phyloP scores from a whole-genome alignment of 1,140 invertebrate genomes.

The Planococcus citri region DNA sequence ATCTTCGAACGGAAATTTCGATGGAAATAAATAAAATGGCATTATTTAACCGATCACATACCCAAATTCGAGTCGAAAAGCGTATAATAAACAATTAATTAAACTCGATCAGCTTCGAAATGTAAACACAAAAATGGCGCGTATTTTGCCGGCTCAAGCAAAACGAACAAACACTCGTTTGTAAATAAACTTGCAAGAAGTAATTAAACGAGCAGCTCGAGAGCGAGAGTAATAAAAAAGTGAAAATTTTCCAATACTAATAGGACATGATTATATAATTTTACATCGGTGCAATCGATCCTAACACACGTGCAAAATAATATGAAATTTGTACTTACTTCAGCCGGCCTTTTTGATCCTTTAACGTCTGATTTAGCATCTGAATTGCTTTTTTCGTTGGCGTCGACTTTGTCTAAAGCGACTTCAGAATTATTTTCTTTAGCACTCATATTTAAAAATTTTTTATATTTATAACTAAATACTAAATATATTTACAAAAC shows the following conservation, averaged over 20 bases:
- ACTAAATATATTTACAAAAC: constrained; percentile 4
- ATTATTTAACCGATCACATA: background rate
- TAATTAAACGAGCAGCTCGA: too few species aligned
- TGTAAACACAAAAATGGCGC: constrained; percentile 6
- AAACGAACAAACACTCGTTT: background rate
- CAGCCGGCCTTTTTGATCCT: constrained; percentile 72
- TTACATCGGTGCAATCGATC: background rate
- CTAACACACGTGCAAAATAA: background rate
- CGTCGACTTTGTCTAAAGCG: constrained; percentile 64
- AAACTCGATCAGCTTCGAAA: background rate
- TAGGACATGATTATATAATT: too few species aligned
- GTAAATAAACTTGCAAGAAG: too few species aligned
- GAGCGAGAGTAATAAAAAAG: too few species aligned
- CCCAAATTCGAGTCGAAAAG: background rate
- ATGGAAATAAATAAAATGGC: background rate
- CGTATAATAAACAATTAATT: background rate
- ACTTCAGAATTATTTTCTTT: constrained; percentile 71
- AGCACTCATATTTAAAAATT: constrained; percentile 54
- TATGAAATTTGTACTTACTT: constrained; percentile 49
- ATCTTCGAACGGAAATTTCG: background rate
- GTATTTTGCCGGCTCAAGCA: background rate
- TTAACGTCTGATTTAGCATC: constrained; percentile 69
- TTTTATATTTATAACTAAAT: constrained; percentile 21
- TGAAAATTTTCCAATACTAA: too few species aligned
- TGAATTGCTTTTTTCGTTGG: constrained; percentile 42